Base-by-base conservation (phyloP, 2,113 vertebrate genomes). In the Neofelis nebulosa region DNA sequence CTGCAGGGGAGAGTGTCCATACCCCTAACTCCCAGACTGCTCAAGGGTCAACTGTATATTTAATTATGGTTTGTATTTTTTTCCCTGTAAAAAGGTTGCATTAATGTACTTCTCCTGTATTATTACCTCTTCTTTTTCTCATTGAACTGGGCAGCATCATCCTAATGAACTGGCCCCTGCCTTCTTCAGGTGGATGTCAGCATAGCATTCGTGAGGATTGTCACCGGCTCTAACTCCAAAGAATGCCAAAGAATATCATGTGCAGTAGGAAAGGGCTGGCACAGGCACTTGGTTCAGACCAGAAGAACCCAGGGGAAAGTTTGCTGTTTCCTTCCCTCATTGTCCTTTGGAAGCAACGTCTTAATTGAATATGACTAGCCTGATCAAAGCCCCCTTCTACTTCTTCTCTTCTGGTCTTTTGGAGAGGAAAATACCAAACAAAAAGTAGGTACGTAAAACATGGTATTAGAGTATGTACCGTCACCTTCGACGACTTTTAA, bases 391-490 rank as follows among this genome's bases (percentile, higher is more conserved):
- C 36, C 5, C 41, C 52, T 74, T 63, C 66, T 61, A 15, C 16
- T 41, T 86, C 76, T 81, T 68, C 11, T 82, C n/a, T 87, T 81
- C 41, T 82, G 33, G 2, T 4, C 36, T 94, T n/a, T 63, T 63
- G 25, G 66, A 87, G 33, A 82, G 69, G 61, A 95, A 89, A 93
- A 89, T 16, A 65, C 25, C 19, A 95, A 96, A 81, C 33, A 76
- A 92, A 50, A 93, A 5, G 7, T 38, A 87, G 71, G 57, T 57
- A 65, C 50, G 91, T 69, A 36, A 95, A 96, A 74, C 33, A 69
- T 36, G 31, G 55, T 69, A 81, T 66, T 76, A 55, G 10, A 89
- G 50, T 73, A 68, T n/a, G 23, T 79, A n/a, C 65, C 45, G 48
- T 79, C 29, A 88, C 27, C 23, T 50, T 9, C 21, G 13, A 91